phyloP scores from a whole-genome alignment of 2,888 invertebrate species.

The Eurytoma adleriae region DNA sequence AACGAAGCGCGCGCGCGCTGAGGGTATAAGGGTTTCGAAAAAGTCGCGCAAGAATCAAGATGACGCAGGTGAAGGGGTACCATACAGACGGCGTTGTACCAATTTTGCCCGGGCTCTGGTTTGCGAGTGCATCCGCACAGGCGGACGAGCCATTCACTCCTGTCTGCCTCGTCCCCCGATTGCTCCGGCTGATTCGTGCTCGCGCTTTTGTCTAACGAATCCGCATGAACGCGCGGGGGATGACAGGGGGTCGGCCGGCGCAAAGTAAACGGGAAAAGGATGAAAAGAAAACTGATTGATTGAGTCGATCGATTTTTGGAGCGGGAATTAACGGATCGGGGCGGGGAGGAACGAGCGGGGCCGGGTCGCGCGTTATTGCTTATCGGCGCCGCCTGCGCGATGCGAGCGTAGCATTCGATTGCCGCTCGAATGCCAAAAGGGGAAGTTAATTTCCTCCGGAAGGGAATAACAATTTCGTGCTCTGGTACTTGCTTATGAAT shows the following conservation, averaged over 20 bases:
- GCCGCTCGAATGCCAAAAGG: slow-evolving; percentile 29
- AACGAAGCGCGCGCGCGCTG: not conserved
- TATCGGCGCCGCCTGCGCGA: not conserved
- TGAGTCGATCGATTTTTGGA: slow-evolving; percentile 20
- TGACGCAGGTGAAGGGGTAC: not conserved
- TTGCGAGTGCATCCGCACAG: slow-evolving; percentile 2
- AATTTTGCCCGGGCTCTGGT: slow-evolving; percentile 26
- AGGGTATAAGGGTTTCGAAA: slow-evolving; percentile 16
- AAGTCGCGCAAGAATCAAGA: slow-evolving; percentile 8
- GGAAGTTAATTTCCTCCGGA: slow-evolving; percentile 43
- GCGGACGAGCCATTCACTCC: slow-evolving; percentile 9
- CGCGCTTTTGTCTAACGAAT: not conserved
- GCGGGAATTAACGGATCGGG: slow-evolving; percentile 16
- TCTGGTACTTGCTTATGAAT: slow-evolving; percentile 38
- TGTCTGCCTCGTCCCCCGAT: not conserved
- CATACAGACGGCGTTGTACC: not conserved
- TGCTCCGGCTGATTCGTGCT: not conserved
- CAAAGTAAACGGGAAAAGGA: not conserved
- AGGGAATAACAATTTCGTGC: slow-evolving; percentile 43
- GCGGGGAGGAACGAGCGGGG: not conserved
- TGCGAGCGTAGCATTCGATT: not conserved
- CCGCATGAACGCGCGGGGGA: not conserved
- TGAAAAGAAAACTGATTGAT: slow-evolving; percentile 14
- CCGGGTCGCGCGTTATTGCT: slow-evolving; percentile 23
- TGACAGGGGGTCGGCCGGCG: not conserved